A percentile compares a stretch with the other conserved stretches of the same genome.
Evolutionary conservation across 2,888 invertebrate species (phyloP).

Genomic region (Eupithecia abbreviata): DNA sequence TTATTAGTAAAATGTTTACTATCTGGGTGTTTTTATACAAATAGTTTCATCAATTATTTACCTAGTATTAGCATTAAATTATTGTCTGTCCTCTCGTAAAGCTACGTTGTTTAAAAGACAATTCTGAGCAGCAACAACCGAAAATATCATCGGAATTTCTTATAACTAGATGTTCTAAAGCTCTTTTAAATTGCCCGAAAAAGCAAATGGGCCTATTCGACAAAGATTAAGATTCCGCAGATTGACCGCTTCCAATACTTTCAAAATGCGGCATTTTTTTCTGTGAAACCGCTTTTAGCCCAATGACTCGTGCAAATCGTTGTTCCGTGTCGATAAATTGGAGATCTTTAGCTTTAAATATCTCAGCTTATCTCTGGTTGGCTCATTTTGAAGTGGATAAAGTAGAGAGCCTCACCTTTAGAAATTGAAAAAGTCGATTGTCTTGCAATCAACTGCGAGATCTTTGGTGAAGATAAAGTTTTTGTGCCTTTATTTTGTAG

Average conservation of each 20-base stretch:
- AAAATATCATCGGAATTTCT: conserved; percentile 8
- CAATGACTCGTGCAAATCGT: conserved; percentile 45
- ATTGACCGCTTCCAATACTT: conserved; percentile 41
- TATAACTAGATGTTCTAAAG: conserved; percentile 15
- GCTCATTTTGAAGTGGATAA: conserved; percentile 30
- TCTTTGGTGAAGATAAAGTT: not conserved
- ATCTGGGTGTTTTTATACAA: no score
- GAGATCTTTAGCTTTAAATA: conserved; percentile 43
- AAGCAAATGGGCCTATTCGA: conserved; percentile 33
- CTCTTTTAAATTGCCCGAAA: conserved; percentile 25
- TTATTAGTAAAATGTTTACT: no score
- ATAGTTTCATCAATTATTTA: no score
- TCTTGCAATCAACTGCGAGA: conserved; percentile 3
- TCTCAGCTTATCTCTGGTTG: conserved; percentile 39
- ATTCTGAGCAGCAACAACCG: not conserved
- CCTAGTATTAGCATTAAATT: not conserved
- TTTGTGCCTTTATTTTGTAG: not conserved
- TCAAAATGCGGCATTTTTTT: conserved; percentile 34
- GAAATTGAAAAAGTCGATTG: conserved; percentile 18
- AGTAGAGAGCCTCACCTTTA: not conserved
- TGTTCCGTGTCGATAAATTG: conserved; percentile 44
- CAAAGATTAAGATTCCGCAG: conserved; percentile 35
- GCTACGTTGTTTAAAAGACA: not conserved
- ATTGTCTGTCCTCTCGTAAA: not conserved
- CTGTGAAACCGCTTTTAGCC: conserved; percentile 38